A percentile compares a stretch with the other conserved stretches of the same genome.
Evolutionary conservation across 2,797 vertebrate genomes (phyloP).

Genomic region (Aeoliscus strigatus): DNA sequence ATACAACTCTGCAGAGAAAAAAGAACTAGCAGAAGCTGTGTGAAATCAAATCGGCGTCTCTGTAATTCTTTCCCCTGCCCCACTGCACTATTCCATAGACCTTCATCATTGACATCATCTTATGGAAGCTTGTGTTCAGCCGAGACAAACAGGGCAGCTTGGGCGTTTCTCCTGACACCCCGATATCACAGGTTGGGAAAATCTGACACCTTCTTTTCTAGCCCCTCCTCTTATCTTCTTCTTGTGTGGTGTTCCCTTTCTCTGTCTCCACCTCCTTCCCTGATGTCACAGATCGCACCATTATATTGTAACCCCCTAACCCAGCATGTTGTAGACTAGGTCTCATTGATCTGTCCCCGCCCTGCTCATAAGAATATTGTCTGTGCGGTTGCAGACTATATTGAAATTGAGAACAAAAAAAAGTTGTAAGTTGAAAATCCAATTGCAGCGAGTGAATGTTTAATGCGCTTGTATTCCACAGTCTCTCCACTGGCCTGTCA

Average conservation of each 20-base stretch:
- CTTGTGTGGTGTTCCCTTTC: constrained; percentile 53
- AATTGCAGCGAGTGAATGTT: no score
- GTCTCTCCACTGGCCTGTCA: no score
- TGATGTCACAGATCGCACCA: constrained; percentile 26
- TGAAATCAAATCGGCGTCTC: constrained; percentile 77
- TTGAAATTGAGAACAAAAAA: neutral
- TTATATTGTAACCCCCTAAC: constrained; percentile 40
- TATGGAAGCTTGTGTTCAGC: constrained; percentile 98
- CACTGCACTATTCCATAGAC: constrained; percentile 89
- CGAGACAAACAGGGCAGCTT: constrained; percentile 93
- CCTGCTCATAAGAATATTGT: constrained; percentile 5
- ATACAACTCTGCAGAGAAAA: constrained; percentile 20
- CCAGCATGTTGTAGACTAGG: constrained; percentile 40
- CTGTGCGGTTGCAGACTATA: constrained; percentile 1
- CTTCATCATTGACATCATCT: constrained; percentile 97
- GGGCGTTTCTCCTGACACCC: constrained; percentile 81
- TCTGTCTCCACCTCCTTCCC: constrained; percentile 25
- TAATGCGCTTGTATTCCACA: no score
- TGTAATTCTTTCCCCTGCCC: constrained; percentile 82
- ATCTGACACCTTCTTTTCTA: constrained; percentile 71
- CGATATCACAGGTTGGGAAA: constrained; percentile 92
- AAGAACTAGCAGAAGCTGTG: constrained; percentile 33
- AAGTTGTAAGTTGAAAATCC: no score
- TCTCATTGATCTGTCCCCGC: constrained; percentile 33
- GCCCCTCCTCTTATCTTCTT: constrained; percentile 48